phyloP scores from a whole-genome alignment of 2,888 invertebrate genomes.

The Ferrisia virgata region DNA sequence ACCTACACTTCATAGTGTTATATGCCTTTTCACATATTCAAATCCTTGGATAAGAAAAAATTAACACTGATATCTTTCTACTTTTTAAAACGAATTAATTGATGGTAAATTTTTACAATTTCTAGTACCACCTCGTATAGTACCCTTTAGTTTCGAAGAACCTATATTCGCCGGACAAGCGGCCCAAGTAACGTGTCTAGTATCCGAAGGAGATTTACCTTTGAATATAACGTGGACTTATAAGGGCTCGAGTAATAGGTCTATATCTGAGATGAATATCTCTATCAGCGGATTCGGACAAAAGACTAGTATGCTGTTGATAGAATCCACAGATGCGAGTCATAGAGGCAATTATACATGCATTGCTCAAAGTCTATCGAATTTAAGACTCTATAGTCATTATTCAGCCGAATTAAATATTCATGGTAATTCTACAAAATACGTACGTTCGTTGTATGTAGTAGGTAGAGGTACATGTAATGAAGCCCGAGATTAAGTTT shows the following conservation, averaged over 20 bases:
- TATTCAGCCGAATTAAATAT: conserved; percentile 56
- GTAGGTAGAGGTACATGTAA: too few relatives aligned
- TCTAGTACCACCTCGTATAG: conserved; percentile 52
- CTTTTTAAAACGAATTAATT: too few relatives aligned
- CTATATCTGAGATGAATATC: conserved; percentile 53
- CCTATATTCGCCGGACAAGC: conserved; percentile 51
- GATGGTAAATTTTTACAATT: conserved; percentile 28
- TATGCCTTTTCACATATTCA: not conserved
- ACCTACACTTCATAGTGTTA: not conserved
- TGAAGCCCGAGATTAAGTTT: not conserved
- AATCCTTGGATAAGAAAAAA: too few relatives aligned
- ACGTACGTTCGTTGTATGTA: not conserved
- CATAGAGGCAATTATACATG: conserved; percentile 58
- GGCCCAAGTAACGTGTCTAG: conserved; percentile 52
- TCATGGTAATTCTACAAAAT: conserved; percentile 50
- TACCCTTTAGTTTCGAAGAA: conserved; percentile 51
- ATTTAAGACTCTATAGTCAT: conserved; percentile 54
- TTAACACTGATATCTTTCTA: not conserved
- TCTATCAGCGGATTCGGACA: conserved; percentile 51
- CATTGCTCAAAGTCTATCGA: conserved; percentile 60
- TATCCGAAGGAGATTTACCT: conserved; percentile 54
- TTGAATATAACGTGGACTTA: conserved; percentile 57
- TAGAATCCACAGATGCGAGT: conserved; percentile 52
- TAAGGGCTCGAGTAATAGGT: conserved; percentile 52
- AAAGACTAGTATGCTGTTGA: conserved; percentile 52